Base-by-base conservation (phyloP, 2,113 vertebrate species). In the Nyctereutes procyonoides region DNA sequence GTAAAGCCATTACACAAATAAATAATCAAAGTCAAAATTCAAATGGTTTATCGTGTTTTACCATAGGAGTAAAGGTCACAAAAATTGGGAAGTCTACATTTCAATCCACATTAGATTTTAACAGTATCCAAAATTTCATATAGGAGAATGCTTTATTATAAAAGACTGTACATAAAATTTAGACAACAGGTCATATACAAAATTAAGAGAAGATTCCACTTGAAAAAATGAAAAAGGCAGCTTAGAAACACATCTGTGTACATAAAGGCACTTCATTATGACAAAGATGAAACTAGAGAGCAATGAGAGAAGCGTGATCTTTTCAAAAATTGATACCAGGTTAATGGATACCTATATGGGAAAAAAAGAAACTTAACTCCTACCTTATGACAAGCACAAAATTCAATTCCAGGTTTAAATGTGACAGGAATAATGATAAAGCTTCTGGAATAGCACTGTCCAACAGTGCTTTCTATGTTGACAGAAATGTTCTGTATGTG, bases 91-190 rank as follows among this genome's bases (percentile, higher is more conserved):
- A 38, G 53, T 96, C 81, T 96, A 88, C 73, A 95, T 84, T 92
- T 92, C 93, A 93, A 32, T 87, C 90, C 62, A 87, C 63, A 87
- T 93, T 86, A 83, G 92, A 96, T 85, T 98, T 97, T 82, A 74
- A 97, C 89, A 97, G 55, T 97, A 98, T 95, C 76, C 97, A 96
- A 85, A 97, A 97, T 67, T 98, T 96, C 98, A 98, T 98, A 96
- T 98, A 98, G 81, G 97, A 99, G 98, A 99, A 99, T 94, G 95
- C 98, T 99, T 99, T 99, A 99, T 99, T 99, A 99, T 99, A 99
- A 99, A 99, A 99, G 99, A 98, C 99, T 99, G 95, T 98, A 99
- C 99, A 98, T 98, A 98, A 98, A 98, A 98, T 98, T 99, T 98
- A 99, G 98, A 99, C 98, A 99, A 98, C 97, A 99, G 98, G 97